Base-by-base conservation (phyloP, 2,888 invertebrate species). In the Sphaerophoria rueppellii region DNA sequence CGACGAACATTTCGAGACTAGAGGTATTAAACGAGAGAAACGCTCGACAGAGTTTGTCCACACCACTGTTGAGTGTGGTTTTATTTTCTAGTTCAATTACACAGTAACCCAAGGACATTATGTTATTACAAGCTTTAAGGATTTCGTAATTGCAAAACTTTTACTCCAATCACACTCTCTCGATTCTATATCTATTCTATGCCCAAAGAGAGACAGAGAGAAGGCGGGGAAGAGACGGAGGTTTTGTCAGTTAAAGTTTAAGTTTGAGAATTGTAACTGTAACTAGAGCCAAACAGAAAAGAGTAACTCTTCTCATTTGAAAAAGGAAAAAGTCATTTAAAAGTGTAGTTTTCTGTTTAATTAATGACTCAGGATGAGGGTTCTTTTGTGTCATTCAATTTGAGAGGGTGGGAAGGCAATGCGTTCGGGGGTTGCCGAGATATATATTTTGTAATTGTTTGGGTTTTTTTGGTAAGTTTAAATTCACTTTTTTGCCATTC, bases 41-140 rank as follows among this genome's bases (percentile, higher is more conserved):
- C 63, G 63, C 63, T 65, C 52, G 48, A 60, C 61, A 58, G 70
- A 67, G 58, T 55, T 75, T 83, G 83, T 75, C 80, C 83, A 83
- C 80, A 76, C 67, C 80, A 80, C 71, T 83, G 75, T 75, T 75
- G 75, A 83, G 65, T 83, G 83, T 37, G 83, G 83, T 80, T 76
- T 80, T 58, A 75, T 83, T 80, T 80, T 76, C 71, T 80, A 83
- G 80, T 83, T 83, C 83, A 83, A 83, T 83, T 83, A 83, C 83
- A 83, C 71, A 80, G 83, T 81, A 61, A 81, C 77, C 81, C 81
- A 81, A 70, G 81, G 73, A 85, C 85, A 81, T 85, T 85, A 85
- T 81, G 81, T 85, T 85, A 81, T 85, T 85, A 81, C 76, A 85
- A 85, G 85, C 85, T 85, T 85, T 85, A 85, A 85, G 81, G 85